Percentiles rank a stretch among this genome's conserved stretches.
Conservation (phyloP, 2,113 vertebrate species). For the Callipepla squamata region DNA sequence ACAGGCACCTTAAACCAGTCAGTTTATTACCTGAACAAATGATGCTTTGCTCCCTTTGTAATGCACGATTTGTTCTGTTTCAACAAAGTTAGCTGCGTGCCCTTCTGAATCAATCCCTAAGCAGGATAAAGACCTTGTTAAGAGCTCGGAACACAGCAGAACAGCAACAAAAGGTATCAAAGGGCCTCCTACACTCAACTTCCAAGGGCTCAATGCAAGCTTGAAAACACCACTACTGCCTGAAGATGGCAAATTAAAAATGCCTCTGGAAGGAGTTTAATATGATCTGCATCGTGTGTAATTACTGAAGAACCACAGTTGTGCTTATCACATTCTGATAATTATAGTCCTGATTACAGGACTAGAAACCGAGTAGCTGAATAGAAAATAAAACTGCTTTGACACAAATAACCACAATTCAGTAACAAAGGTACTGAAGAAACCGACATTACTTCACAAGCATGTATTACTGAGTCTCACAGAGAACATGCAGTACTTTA, state of each 20-base stretch:
- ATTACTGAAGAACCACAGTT: not conserved
- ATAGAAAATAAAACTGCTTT: not conserved
- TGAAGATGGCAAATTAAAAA: rapidly evolving
- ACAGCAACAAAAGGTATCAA: not conserved
- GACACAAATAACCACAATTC: not conserved
- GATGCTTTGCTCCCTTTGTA: slow-evolving; percentile 88
- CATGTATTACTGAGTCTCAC: not conserved
- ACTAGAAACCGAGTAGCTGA: not conserved
- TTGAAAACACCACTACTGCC: not conserved
- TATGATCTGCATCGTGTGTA: not conserved
- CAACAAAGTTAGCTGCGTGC: slow-evolving; percentile 95
- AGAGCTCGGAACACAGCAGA: not conserved
- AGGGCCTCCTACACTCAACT: not conserved
- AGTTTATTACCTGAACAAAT: slow-evolving; percentile 83
- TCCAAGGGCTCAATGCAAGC: not conserved
- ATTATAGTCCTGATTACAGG: not conserved
- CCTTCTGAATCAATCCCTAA: slow-evolving; percentile 96
- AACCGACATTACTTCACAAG: not conserved
- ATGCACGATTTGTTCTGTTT: slow-evolving; percentile 95
- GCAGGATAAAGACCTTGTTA: not conserved
- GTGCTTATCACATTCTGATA: not conserved
- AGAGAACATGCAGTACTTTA: not conserved
- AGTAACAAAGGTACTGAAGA: not conserved
- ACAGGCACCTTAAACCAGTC: not conserved
- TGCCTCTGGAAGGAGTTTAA: not conserved